These are phyloP conservation scores for Pandemis cinnamomeana DNA, from an alignment of 2,888 invertebrate genomes.

Conservation along the genomic window DNA sequence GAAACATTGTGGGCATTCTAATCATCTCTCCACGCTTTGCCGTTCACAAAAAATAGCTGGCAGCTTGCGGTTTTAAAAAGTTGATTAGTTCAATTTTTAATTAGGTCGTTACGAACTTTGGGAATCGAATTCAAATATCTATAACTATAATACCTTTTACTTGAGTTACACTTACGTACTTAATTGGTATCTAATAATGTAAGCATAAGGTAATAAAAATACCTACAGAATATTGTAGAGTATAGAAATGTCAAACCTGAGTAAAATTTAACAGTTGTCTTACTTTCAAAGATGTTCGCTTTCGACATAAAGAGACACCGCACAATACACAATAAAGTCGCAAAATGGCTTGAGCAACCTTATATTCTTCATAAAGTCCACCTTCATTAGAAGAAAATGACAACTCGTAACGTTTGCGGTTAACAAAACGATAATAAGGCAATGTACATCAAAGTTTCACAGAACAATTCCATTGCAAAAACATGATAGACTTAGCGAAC, in stretches of 20 bases:
- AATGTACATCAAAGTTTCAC: slow-evolving; percentile 25
- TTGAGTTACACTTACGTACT: too few relatives aligned
- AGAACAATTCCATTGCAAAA: slow-evolving; percentile 38
- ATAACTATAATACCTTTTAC: too few relatives aligned
- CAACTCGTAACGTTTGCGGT: slow-evolving; percentile 24
- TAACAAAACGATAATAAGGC: slow-evolving; percentile 32
- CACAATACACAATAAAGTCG: background rate
- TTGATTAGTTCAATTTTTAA: slow-evolving; percentile 29
- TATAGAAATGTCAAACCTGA: background rate
- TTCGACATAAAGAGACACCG: background rate
- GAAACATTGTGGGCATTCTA: slow-evolving; percentile 63
- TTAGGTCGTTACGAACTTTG: slow-evolving; percentile 13
- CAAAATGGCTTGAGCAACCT: background rate
- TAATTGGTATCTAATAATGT: too few relatives aligned
- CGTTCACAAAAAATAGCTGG: slow-evolving; percentile 29
- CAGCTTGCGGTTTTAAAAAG: slow-evolving; percentile 22
- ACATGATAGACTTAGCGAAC: slow-evolving; percentile 31
- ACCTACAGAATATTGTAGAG: too few relatives aligned
- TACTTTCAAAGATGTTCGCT: background rate
- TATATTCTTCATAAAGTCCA: slow-evolving; percentile 12
- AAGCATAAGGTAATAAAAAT: too few relatives aligned
- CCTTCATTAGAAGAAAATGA: slow-evolving; percentile 9
- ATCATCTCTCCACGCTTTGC: slow-evolving; percentile 50
- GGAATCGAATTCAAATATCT: background rate
- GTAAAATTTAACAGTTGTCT: background rate